Base-by-base conservation (phyloP, 1,140 invertebrate genomes). In the Drosophila ananassae region DNA sequence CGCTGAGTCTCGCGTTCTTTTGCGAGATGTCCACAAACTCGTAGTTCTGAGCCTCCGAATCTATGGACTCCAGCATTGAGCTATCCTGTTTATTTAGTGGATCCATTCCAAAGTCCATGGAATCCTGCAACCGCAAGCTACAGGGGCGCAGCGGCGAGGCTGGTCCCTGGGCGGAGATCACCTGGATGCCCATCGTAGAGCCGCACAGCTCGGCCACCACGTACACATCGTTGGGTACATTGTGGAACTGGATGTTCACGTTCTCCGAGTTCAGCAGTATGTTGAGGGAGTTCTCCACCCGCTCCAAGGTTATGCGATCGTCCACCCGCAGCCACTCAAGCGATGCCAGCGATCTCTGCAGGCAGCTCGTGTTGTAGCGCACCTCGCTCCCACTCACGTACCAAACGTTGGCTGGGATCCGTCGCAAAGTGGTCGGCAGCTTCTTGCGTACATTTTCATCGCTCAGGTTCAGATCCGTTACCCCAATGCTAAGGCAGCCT, bases 261-360 rank as follows among this genome's bases (percentile, higher is more conserved):
- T 98, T 96, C 92, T 97, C 95, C 0, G 96, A 96, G 92, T 98
- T 97, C 1, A 98, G 92, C 61, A 94, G 94, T 51, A 95, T 93
- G 48, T 94, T 94, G 0, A 96, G 3, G 92, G 93, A 67, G 95
- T 95, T 53, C 92, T 92, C 12, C 93, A 95, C 77, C 93, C 81
- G 93, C 78, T 95, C 94, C 10, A 96, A 77, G 1, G 95, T 95
- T 12, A 96, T 93, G 54, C 95, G 93, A 90, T 96, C 96, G 1
- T 96, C 96, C 2, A 95, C 93, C 24, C 96, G 93, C 5, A 98
- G 89, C 95, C 96, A 96, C 72, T 97, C 95, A 52, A 98, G 93
- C 57, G 95, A 96, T 0, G 96, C 95, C 67, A 95, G 94, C 77
- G 94, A 97, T 80, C 93, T 94, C 52, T 93, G 94, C 57, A 93